Conservation (phyloP, 2,113 vertebrate genomes). For the Platichthys stellatus region DNA sequence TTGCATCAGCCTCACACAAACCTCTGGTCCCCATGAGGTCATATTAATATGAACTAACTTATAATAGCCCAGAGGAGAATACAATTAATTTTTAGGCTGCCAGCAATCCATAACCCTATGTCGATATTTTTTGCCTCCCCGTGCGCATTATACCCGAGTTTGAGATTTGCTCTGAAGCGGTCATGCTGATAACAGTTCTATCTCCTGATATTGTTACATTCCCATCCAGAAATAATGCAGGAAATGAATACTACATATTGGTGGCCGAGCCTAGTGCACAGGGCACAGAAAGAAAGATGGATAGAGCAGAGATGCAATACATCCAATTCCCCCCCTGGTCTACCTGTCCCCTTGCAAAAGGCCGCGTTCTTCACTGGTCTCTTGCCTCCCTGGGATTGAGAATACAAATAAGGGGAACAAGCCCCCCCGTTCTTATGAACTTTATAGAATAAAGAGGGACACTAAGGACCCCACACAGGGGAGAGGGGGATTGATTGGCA, state of each 20-base stretch:
- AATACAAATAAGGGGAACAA: slow-evolving; percentile 82
- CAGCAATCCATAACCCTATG: slow-evolving; percentile 53
- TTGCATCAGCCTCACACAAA: slow-evolving; percentile 35
- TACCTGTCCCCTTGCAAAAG: slow-evolving; percentile 64
- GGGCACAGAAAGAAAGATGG: slow-evolving; percentile 26
- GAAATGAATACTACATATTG: slow-evolving; percentile 53
- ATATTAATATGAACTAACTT: slow-evolving; percentile 54
- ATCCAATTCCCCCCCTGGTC: slow-evolving; percentile 37
- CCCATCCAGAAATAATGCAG: slow-evolving; percentile 31
- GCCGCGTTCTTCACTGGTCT: slow-evolving; percentile 63
- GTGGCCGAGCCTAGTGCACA: slow-evolving; percentile 39
- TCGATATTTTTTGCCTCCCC: slow-evolving; percentile 58
- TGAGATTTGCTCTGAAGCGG: slow-evolving; percentile 44
- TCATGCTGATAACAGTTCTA: slow-evolving; percentile 54
- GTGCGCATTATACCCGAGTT: slow-evolving; percentile 45
- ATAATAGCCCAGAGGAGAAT: slow-evolving; percentile 60
- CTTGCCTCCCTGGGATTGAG: slow-evolving; percentile 58
- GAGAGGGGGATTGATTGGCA: slow-evolving; percentile 63
- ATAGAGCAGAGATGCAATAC: slow-evolving; percentile 38
- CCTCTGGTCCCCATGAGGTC: slow-evolving; percentile 51
- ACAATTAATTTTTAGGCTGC: slow-evolving; percentile 40
- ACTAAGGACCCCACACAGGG: slow-evolving; percentile 68
- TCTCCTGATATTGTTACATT: slow-evolving; percentile 24
- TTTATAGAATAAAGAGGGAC: slow-evolving; percentile 78
- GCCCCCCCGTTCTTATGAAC: slow-evolving; percentile 76